Base-by-base conservation (phyloP, 2,797 vertebrate genomes). In the Eleutherodactylus coqui region DNA sequence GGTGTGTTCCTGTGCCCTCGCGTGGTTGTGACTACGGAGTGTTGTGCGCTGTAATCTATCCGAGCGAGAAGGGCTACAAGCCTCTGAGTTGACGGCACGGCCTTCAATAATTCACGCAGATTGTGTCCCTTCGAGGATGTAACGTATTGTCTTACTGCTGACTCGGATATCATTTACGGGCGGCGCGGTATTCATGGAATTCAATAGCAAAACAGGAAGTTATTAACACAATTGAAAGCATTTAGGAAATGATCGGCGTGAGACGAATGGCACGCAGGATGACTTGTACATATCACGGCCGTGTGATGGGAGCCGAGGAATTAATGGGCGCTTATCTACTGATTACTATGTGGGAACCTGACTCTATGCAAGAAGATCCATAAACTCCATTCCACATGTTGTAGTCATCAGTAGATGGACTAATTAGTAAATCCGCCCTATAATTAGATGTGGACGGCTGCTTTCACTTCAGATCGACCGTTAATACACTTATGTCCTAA, bases 181-280 rank as follows among this genome's bases (percentile, higher is more conserved):
- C 45, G 41, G 27, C 9, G 7, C 60, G 49, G 51, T 49, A 80
- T 80, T 85, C 34, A 79, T 79, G 49, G 47, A 17, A 70, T 24
- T 80, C 55, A 41, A 27, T 21, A 36, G 60, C 60, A 70, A 77
- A 82, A 86, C 72, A 86, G 72, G 85, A 86, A 81, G 70, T 67
- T 81, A 64, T 75, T 53, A 38, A 49, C 49, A 77, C 36, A 49
- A 70, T 43, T 69, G 60, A 67, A 53, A 55, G 55, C 58, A 53
- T 29, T 6, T 77, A 69, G 72, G 60, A 70, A 82, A 58, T 67
- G 45, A 64, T 86, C 3, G 47, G 34, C 32, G 53, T 51, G 11
- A 62, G n/a, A 77, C 58, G 69, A 76, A 77, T 45, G 62, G 64
- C 34, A 82, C 64, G 79, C 29, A 27, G 45, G 43, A 38, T 80